Evolutionary conservation across 2,888 invertebrate species (phyloP).

Genomic region (Drosophila mettleri): DNA sequence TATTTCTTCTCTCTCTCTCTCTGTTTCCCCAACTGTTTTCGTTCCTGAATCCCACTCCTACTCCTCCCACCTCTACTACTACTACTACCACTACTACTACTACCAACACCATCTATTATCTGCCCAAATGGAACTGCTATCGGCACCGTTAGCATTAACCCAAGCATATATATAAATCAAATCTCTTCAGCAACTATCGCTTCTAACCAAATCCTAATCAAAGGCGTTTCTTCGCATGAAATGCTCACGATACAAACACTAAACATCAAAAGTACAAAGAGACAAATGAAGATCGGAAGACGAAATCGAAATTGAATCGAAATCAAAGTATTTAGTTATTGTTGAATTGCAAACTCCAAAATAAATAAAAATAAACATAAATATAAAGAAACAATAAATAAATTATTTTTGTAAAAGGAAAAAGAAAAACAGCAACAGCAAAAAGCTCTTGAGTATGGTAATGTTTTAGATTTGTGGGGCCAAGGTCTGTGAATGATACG

Average conservation of each 20-base stretch:
- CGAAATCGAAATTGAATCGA: conserved; percentile 29
- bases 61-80: conserved; percentile 15
- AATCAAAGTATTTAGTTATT: conserved; percentile 75
- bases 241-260: conserved; percentile 30
- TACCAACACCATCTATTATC: conserved; percentile 37
- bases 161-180: conserved; percentile 20
- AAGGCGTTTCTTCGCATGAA: conserved; percentile 45
- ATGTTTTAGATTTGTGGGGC: conserved; percentile 60
- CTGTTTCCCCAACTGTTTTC: conserved; percentile 8
- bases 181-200: conserved; percentile 39
- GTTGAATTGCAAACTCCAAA: conserved; percentile 70
- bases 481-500: conserved; percentile 63
- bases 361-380: conserved; percentile 70
- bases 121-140: conserved; percentile 43
- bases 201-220: conserved; percentile 53
- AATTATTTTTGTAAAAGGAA: conserved; percentile 75
- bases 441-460: conserved; percentile 20
- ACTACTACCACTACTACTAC: conserved; percentile 21
- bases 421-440: conserved; percentile 13
- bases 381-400: conserved; percentile 36
- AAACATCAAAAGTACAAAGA: conserved; percentile 81
- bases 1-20: conserved; percentile 26
- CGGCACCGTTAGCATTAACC: conserved; percentile 48
- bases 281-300: conserved; percentile 76
- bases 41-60: conserved; percentile 27